Conservation (phyloP, 2,888 invertebrate genomes). For the Yponomeuta evonymella region DNA sequence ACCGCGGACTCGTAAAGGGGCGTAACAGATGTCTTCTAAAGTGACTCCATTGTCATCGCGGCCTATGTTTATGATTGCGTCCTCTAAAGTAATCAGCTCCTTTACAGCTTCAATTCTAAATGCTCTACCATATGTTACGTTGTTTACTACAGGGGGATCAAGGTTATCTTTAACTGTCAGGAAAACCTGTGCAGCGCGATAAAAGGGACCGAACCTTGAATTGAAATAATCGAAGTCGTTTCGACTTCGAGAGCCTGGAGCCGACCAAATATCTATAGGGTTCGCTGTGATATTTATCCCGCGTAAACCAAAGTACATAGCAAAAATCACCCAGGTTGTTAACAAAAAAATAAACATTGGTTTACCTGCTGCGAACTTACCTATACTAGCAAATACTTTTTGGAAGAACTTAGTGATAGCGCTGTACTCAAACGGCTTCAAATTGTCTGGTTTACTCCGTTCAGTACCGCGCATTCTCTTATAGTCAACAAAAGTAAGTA, state of each 20-base stretch:
- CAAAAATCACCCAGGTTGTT: slow-evolving; percentile 75
- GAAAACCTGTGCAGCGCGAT: slow-evolving; percentile 92
- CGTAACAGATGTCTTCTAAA: slow-evolving; percentile 83
- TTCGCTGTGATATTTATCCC: slow-evolving; percentile 86
- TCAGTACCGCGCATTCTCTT: slow-evolving; percentile 18
- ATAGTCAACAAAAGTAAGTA: slow-evolving; percentile 37
- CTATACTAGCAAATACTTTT: slow-evolving; percentile 47
- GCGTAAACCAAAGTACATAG: slow-evolving; percentile 80
- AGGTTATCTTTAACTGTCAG: slow-evolving; percentile 79
- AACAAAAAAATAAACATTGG: slow-evolving; percentile 79
- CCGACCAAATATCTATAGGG: slow-evolving; percentile 96
- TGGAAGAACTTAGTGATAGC: slow-evolving; percentile 42
- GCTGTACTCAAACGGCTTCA: slow-evolving; percentile 28
- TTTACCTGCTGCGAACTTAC: slow-evolving; percentile 79
- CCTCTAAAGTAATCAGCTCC: slow-evolving; percentile 82
- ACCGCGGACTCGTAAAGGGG: slow-evolving; percentile 84
- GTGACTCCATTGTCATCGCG: slow-evolving; percentile 67
- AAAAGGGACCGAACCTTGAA: slow-evolving; percentile 90
- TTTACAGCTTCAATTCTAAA: slow-evolving; percentile 85
- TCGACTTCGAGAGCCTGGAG: slow-evolving; percentile 86
- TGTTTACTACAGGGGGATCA: slow-evolving; percentile 48
- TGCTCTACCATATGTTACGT: slow-evolving; percentile 84
- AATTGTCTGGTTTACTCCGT: slow-evolving; percentile 9
- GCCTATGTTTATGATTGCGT: slow-evolving; percentile 78
- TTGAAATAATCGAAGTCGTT: slow-evolving; percentile 92